Percentiles rank a stretch among this genome's conserved stretches.
These are phyloP conservation scores for Vombatus ursinus DNA, from an alignment of 2,113 vertebrate species.

Conservation along the genomic window DNA sequence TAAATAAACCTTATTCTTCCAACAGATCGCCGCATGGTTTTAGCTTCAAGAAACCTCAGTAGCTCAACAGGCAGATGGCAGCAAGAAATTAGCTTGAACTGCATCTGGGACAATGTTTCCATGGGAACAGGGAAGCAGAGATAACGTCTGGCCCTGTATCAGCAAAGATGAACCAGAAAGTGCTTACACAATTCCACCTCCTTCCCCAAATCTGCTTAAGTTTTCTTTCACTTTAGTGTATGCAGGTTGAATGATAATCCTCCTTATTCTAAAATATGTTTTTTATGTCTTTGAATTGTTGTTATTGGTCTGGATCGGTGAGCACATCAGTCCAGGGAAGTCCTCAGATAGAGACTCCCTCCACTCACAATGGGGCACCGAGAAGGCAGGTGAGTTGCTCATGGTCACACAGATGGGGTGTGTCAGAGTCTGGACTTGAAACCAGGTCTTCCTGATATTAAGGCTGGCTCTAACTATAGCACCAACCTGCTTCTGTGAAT, in stretches of 20 bases:
- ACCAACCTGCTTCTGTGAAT: neutral
- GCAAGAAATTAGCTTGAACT: constrained; percentile 78
- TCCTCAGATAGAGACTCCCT: neutral
- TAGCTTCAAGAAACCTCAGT: constrained; percentile 66
- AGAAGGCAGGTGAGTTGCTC: neutral
- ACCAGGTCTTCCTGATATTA: neutral
- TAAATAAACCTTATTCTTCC: constrained; percentile 56
- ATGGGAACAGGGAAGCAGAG: constrained; percentile 82
- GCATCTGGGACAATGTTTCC: constrained; percentile 82
- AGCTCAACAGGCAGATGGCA: constrained; percentile 83
- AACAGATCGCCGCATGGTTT: constrained; percentile 27
- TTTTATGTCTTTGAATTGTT: neutral
- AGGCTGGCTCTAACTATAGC: neutral
- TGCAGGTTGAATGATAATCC: neutral
- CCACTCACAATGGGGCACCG: neutral
- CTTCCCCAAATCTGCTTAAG: neutral
- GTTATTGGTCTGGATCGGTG: neutral
- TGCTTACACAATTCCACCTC: neutral
- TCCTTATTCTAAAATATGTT: neutral
- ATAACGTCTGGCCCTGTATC: constrained; percentile 70
- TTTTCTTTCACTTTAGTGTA: constrained; percentile 33
- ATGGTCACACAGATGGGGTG: neutral
- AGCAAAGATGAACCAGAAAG: constrained; percentile 58
- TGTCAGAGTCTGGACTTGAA: neutral
- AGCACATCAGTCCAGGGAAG: neutral